These are phyloP conservation scores for Rhyacophila brunnea DNA, from an alignment of 1,140 invertebrate species.

Conservation along the genomic window DNA sequence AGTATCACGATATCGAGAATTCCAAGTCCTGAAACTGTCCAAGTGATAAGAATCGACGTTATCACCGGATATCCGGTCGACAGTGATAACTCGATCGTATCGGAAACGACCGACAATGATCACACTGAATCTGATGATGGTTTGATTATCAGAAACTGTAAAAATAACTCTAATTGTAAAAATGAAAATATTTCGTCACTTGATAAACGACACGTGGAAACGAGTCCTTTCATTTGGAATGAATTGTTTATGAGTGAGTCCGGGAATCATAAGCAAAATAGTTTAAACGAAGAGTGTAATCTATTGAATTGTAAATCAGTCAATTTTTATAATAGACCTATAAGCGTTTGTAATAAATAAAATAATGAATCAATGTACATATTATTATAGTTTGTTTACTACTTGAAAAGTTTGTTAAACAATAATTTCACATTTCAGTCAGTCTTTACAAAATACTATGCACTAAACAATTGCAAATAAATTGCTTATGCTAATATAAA, in stretches of 20 bases:
- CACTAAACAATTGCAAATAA: no score
- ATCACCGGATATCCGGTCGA: constrained; percentile 30
- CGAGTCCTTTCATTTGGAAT: constrained; percentile 5
- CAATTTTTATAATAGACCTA: constrained; percentile 16
- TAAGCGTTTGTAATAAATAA: no score
- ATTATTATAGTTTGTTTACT: no score
- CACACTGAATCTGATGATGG: constrained; percentile 7
- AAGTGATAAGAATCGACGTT: constrained; percentile 52
- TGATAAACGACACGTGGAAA: neutral
- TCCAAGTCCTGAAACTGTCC: constrained; percentile 49
- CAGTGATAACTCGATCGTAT: constrained; percentile 26
- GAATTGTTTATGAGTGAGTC: neutral
- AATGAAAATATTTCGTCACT: neutral
- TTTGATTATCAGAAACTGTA: no score
- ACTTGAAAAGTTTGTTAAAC: no score
- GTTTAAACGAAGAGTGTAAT: neutral
- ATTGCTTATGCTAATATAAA: no score
- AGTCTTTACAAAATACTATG: no score
- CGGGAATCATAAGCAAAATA: neutral
- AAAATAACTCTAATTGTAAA: neutral
- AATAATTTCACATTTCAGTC: no score
- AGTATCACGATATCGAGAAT: constrained; percentile 48
- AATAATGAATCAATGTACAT: no score
- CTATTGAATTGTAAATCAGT: constrained; percentile 29
- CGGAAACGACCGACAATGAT: constrained; percentile 25